Conservation (phyloP, 2,113 vertebrate genomes). For the Microtus pennsylvanicus region DNA sequence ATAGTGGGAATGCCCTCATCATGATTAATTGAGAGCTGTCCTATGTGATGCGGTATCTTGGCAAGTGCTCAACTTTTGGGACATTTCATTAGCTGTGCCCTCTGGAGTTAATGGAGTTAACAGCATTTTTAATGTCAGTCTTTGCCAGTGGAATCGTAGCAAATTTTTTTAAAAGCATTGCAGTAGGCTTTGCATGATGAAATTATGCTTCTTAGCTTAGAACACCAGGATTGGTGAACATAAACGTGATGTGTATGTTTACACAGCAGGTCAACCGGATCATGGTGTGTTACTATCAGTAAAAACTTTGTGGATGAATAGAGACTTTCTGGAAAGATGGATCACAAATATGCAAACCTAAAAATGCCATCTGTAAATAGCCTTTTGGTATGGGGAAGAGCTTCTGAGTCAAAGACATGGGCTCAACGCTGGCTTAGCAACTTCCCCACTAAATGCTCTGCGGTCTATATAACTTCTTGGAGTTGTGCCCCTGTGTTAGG, state of each 20-base stretch:
- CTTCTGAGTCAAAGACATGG: background rate
- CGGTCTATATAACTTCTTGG: background rate
- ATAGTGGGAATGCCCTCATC: slow-evolving; percentile 61
- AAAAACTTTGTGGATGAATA: background rate
- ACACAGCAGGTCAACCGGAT: background rate
- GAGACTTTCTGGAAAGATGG: background rate
- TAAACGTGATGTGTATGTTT: background rate
- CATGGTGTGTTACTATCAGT: background rate
- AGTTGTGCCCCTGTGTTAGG: background rate
- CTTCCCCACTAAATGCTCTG: background rate
- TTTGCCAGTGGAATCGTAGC: slow-evolving; percentile 34
- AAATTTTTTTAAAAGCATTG: no score
- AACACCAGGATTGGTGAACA: background rate
- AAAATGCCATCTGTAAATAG: background rate
- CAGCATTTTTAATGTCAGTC: slow-evolving; percentile 57
- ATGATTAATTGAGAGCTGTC: slow-evolving; percentile 56
- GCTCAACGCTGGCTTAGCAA: background rate
- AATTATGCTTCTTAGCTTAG: slow-evolving; percentile 27
- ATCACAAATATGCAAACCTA: background rate
- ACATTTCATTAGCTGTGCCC: slow-evolving; percentile 73
- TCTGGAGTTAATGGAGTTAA: slow-evolving; percentile 72
- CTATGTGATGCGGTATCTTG: background rate
- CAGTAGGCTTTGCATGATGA: slow-evolving; percentile 27
- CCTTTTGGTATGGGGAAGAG: background rate
- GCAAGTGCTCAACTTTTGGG: slow-evolving; percentile 57